Base-by-base conservation (phyloP, 2,797 vertebrate species). In the Pterois miles region DNA sequence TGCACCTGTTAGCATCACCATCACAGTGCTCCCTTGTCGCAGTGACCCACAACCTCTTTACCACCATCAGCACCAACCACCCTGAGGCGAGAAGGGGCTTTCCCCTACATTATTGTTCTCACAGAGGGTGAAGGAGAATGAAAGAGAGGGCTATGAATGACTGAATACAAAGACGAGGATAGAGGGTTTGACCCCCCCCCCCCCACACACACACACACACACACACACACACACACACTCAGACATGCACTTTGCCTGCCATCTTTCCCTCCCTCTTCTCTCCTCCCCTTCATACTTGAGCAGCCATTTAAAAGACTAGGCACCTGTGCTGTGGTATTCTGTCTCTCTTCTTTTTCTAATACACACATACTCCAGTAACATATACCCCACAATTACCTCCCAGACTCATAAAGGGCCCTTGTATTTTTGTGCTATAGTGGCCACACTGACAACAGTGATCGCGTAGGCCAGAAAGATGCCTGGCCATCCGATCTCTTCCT, bases 351-450 rank as follows among this genome's bases (percentile, higher is more conserved):
- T 79, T 80, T 89, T 89, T 87, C 82, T 78, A 76, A 90, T 83
- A 83, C 89, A 86, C 82, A 80, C 87, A 89, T 86, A 86, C 87
- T 90, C 88, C 46, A 94, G 97, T 97, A 98, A 98, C 96, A 95
- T 87, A 93, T 89, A 93, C 93, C 96, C 97, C 94, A 92, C 97
- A 97, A 98, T 99, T 97, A 98, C 96, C 96, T 95, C 89, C 87
- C 76, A 66, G 74, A 58, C 87, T 91, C 90, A 97, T 97, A 97
- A 98, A 97, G 96, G 94, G 92, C 91, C 95, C 93, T 96, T 97
- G 94, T 97, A 68, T 90, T 84, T 85, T 86, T 96, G 81, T 90
- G 95, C 88, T 90, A 95, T 94, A 94, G 92, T 92, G 94, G 94
- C 93, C 93, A 91, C 91, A 81, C 96, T 96, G 94, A 91, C 93